These are phyloP conservation scores for Ferrisia virgata DNA, from an alignment of 2,888 invertebrate genomes.

Conservation along the genomic window DNA sequence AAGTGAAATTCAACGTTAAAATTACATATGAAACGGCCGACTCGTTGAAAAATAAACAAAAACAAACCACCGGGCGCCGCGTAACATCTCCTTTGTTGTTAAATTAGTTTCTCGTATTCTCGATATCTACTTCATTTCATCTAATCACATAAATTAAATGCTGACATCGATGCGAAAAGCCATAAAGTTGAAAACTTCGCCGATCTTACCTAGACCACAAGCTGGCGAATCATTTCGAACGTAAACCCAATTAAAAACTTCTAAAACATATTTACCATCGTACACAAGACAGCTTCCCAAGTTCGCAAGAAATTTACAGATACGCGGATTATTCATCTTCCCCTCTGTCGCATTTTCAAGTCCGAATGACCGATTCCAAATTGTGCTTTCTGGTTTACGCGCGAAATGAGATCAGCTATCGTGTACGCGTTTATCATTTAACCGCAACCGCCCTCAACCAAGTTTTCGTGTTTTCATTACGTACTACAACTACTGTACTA, in stretches of 20 bases:
- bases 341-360: neutral
- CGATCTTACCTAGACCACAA: neutral
- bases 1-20: neutral
- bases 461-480: neutral
- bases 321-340: neutral
- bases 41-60: neutral
- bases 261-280: neutral
- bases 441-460: neutral
- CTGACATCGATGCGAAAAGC: conserved; percentile 17
- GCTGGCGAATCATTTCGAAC: conserved; percentile 21
- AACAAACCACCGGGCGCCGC: neutral
- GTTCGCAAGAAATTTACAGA: conserved; percentile 27
- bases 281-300: neutral
- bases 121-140: conserved; percentile 5
- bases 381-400: neutral
- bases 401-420: conserved; percentile 9
- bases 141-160: conserved; percentile 23
- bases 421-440: conserved; percentile 1
- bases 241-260: conserved; percentile 26
- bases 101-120: conserved; percentile 9
- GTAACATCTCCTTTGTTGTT: neutral
- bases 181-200: neutral
- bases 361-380: conserved; percentile 7
- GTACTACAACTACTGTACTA: no score
- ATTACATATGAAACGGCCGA: neutral